These are phyloP conservation scores for Zaprionus camerounensis DNA, from an alignment of 1,140 invertebrate genomes.

Conservation along the genomic window DNA sequence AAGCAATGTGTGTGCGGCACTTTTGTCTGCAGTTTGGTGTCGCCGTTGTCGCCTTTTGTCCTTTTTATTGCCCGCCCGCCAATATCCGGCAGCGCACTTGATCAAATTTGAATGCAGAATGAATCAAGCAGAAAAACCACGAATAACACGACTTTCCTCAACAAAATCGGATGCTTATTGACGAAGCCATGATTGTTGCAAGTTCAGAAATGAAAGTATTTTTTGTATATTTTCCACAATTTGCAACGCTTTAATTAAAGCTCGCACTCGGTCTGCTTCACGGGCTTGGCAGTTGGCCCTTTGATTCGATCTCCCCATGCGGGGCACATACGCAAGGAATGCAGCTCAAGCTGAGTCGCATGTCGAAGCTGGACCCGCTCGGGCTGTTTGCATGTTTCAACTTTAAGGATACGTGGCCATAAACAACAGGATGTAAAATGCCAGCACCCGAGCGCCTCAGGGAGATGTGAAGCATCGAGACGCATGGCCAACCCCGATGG, in stretches of 20 bases:
- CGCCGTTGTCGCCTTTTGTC: constrained; percentile 45
- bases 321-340: constrained; percentile 38
- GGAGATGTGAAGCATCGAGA: constrained; percentile 21
- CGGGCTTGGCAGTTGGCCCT: constrained; percentile 11
- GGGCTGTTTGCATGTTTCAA: constrained; percentile 44
- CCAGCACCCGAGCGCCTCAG: constrained; percentile 47
- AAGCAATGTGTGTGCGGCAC: constrained; percentile 30
- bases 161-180: too few species aligned
- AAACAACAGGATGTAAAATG: constrained; percentile 76
- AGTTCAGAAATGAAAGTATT: too few species aligned
- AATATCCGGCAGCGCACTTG: constrained; percentile 35
- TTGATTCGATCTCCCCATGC: constrained; percentile 49
- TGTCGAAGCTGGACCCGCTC: constrained; percentile 9
- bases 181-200: too few species aligned
- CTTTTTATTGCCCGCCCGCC: constrained; percentile 50
- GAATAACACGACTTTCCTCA: too few species aligned
- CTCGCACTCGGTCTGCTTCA: neutral
- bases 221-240: too few species aligned
- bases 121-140: too few species aligned
- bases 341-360: constrained; percentile 13
- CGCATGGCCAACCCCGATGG: neutral
- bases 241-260: too few species aligned
- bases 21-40: constrained; percentile 42
- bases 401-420: constrained; percentile 73
- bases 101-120: too few species aligned